Percentiles rank a stretch among this genome's conserved stretches.
Evolutionary conservation across 2,888 invertebrate genomes (phyloP).

Genomic region (Aspidiotus rigidus): DNA sequence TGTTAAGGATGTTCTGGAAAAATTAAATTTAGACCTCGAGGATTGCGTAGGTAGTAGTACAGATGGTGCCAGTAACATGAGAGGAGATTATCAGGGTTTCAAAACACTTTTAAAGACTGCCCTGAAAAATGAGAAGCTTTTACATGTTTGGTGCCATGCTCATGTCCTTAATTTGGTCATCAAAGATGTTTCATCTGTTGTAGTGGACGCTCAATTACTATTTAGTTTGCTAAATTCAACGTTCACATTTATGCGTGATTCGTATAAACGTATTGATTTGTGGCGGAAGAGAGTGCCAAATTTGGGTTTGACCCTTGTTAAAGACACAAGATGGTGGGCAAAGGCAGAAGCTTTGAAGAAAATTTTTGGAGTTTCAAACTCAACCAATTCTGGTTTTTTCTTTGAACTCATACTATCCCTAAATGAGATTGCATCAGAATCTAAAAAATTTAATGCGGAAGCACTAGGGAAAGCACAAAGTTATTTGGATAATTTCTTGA

Average conservation of each 20-base stretch:
- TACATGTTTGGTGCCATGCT: slow-evolving; percentile 1
- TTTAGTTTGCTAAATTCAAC: background rate
- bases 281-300: background rate
- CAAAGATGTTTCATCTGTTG: background rate
- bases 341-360: background rate
- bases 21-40: slow-evolving; percentile 2
- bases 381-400: background rate
- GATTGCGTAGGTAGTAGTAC: background rate
- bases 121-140: background rate
- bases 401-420: slow-evolving; percentile 6
- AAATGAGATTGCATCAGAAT: slow-evolving; percentile 6
- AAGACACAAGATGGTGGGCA: background rate
- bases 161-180: background rate
- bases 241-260: background rate
- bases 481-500: slow-evolving; percentile 16
- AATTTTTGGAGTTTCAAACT: background rate
- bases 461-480: slow-evolving; percentile 22
- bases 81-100: slow-evolving; percentile 2
- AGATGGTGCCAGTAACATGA: slow-evolving; percentile 5
- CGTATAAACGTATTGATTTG: background rate
- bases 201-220: background rate
- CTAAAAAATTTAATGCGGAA: slow-evolving; percentile 20
- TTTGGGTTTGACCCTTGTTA: background rate
- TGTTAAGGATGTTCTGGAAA: background rate
- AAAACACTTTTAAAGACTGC: background rate